Evolutionary conservation across 23 tunicate species (phyloP), one percentile per base, ranked within the genome.

Genomic region (Styela clava): DNA sequence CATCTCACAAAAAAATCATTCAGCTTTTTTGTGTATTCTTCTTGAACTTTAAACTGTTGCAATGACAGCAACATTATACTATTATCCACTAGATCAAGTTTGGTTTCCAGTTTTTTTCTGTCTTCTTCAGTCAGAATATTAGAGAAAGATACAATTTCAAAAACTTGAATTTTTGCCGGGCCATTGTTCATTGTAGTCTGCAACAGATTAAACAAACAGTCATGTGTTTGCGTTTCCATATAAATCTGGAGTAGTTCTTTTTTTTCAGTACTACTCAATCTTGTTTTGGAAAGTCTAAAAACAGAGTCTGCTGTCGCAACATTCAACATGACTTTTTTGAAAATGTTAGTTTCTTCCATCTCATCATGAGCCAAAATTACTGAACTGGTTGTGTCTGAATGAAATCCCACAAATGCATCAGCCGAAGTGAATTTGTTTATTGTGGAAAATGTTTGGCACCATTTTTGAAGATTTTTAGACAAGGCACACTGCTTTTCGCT

Each of bases 361-460:
- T 5, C 69, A 5, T 30, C 79, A 31, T 69, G 31, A 5, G 71
- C 30, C 52, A 89, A 68, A n/a, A 81, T 73, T 20, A 83, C 85
- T 3, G 95, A 80, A 34, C 89, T 82, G 0, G 83, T 61, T 36
- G 88, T 79, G 74, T 89, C 95, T 18, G 79, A 78, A 24, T 68
- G 79, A 63, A 71, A 85, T 25, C 95, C 95, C 24, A 64, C 70
- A 85, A 89, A 89, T 3, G 89, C 74, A 35, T 88, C 86, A 63
- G 5, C 63, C 1, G 30, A 63, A 0, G 86, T 61, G 76, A 85
- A 85, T 24, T 36, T 51, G 5, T 69, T 52, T 34, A 86, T 68
- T 27, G 62, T 74, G 31, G 81, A 80, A 33, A 83, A 83, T 21
- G 27, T 44, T 30, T 26, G 22, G 1, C 74, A 32, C 97, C 97